Evolutionary conservation across 1,140 invertebrate species (phyloP).

Genomic region (Drosophila simulans): DNA sequence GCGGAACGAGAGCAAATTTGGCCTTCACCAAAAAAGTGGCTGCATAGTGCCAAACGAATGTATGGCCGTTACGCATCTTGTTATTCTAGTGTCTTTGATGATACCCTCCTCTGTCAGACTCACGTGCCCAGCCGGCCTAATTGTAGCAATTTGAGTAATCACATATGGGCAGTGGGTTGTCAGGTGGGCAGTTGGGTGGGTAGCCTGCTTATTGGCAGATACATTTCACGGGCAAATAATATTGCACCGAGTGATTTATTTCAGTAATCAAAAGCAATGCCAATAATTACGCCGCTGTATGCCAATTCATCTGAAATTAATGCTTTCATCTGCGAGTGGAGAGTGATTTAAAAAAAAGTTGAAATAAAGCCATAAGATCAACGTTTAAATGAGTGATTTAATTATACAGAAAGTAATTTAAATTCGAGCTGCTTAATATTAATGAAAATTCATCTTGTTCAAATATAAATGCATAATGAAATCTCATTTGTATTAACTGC

Average conservation of each 20-base stretch:
- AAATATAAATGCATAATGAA: too few relatives aligned
- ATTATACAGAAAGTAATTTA: too few relatives aligned
- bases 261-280: conserved; percentile 38
- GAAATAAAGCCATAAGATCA: background rate
- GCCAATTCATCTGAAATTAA: background rate
- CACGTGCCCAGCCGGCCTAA: conserved; percentile 35
- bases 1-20: too few relatives aligned
- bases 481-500: too few relatives aligned
- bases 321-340: background rate
- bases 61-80: too few relatives aligned
- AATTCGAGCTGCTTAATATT: too few relatives aligned
- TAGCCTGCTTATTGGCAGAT: conserved; percentile 21
- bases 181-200: background rate
- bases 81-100: too few relatives aligned
- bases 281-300: conserved; percentile 26
- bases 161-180: conserved; percentile 13
- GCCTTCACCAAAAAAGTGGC: too few relatives aligned
- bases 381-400: background rate
- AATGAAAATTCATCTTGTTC: too few relatives aligned
- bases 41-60: too few relatives aligned
- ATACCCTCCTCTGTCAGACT: conserved; percentile 27
- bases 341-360: background rate
- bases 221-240: conserved; percentile 26
- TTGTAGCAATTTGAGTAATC: conserved; percentile 63
- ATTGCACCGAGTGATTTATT: conserved; percentile 32